Evolutionary conservation across 2,888 invertebrate species (phyloP).

Genomic region (Abrostola triplasia): DNA sequence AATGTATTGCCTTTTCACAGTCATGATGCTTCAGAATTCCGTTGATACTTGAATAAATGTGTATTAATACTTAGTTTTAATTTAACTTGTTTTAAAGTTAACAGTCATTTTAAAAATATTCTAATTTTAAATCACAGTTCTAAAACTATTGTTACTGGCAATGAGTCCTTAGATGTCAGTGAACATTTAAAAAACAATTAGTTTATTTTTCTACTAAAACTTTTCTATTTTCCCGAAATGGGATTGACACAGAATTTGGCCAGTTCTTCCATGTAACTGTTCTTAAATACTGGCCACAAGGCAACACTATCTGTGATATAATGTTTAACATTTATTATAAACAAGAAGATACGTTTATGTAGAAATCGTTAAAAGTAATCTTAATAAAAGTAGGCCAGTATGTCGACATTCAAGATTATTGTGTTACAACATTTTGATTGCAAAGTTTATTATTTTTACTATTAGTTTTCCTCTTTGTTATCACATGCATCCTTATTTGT

Average conservation of each 20-base stretch:
- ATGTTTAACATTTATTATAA: background rate
- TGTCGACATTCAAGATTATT: constrained; percentile 1
- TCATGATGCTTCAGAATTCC: background rate
- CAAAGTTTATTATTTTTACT: background rate
- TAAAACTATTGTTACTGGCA: no score
- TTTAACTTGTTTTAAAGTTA: no score
- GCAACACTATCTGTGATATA: background rate
- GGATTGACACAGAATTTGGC: background rate
- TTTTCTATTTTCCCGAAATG: background rate
- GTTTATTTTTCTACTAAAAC: no score
- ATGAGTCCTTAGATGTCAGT: no score
- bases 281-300: background rate
- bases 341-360: background rate
- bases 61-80: no score
- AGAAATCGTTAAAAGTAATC: background rate
- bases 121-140: no score
- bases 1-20: background rate
- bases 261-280: background rate
- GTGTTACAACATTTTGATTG: background rate
- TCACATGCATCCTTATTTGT: no score
- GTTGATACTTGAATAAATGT: no score
- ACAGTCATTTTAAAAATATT: no score
- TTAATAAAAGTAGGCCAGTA: background rate
- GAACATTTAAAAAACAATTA: no score
- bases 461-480: no score